A percentile compares a stretch with the other conserved stretches of the same genome.
phyloP scores from a whole-genome alignment of 2,113 vertebrate genomes.

The Chitala chitala region DNA sequence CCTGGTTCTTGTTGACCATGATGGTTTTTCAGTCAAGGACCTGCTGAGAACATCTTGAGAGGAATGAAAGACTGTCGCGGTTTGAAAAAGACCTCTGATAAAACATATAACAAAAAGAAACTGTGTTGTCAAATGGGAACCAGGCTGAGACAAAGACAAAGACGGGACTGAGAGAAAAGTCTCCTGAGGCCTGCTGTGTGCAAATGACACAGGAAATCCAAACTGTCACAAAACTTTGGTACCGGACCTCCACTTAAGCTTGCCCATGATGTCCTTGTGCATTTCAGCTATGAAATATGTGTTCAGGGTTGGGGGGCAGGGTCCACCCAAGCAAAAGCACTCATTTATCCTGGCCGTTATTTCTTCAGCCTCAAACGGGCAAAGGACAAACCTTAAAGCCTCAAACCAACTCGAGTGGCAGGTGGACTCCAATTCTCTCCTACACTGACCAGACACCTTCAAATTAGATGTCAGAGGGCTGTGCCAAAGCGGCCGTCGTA shows the following conservation, averaged over 20 bases:
- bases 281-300: neutral
- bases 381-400: constrained; percentile 39
- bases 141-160: too few relatives aligned
- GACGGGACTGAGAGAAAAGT: too few relatives aligned
- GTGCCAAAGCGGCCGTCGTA: neutral
- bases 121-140: too few relatives aligned
- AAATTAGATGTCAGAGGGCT: constrained; percentile 39
- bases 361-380: constrained; percentile 29
- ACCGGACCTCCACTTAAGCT: neutral
- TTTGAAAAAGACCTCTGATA: too few relatives aligned
- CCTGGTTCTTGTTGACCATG: too few relatives aligned
- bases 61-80: too few relatives aligned
- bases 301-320: neutral
- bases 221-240: constrained; percentile 4
- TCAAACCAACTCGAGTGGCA: constrained; percentile 27
- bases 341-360: constrained; percentile 9
- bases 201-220: neutral
- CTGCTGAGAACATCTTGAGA: too few relatives aligned
- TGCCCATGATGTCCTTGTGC: neutral
- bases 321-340: neutral
- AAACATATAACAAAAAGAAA: too few relatives aligned
- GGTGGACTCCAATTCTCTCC: constrained; percentile 8
- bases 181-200: too few relatives aligned
- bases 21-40: too few relatives aligned
- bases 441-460: constrained; percentile 23